Evolutionary conservation across 2,113 vertebrate species (phyloP).

Genomic region (Danionella cerebrum): DNA sequence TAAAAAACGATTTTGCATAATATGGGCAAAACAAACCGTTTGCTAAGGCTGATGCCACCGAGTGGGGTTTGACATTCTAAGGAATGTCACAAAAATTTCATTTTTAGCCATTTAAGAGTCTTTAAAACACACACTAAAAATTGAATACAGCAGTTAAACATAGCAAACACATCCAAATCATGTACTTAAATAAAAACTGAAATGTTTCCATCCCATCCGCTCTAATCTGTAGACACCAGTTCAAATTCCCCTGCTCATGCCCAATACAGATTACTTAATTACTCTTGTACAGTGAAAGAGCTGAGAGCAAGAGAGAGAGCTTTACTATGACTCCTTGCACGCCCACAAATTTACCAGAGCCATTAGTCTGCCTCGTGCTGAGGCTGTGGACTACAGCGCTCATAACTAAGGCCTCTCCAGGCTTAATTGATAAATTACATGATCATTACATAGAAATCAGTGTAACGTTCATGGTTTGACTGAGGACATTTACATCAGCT

Average conservation of each 20-base stretch:
- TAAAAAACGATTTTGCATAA: no score
- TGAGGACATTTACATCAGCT: conserved; percentile 4
- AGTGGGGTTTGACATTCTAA: no score
- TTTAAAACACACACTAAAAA: no score
- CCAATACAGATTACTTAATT: conserved; percentile 27
- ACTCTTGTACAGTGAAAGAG: conserved; percentile 3
- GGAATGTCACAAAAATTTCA: no score
- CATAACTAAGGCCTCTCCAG: conserved; percentile 14
- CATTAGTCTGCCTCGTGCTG: conserved; percentile 23
- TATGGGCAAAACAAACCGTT: no score
- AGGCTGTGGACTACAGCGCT: conserved; percentile 20
- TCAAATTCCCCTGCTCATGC: not conserved
- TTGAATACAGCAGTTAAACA: no score
- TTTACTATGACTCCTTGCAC: conserved; percentile 28
- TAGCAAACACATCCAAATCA: no score
- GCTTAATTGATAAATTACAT: conserved; percentile 37
- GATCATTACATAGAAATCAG: conserved; percentile 28
- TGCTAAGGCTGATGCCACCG: no score
- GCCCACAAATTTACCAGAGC: conserved; percentile 25
- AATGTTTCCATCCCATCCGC: not conserved
- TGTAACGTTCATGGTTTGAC: conserved; percentile 28
- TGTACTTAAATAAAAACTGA: not conserved
- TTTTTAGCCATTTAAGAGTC: no score
- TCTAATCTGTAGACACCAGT: not conserved
- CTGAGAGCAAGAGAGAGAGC: not conserved